Conservation (phyloP, 1,140 invertebrate genomes). For the Lamellibrachia luymesi region DNA sequence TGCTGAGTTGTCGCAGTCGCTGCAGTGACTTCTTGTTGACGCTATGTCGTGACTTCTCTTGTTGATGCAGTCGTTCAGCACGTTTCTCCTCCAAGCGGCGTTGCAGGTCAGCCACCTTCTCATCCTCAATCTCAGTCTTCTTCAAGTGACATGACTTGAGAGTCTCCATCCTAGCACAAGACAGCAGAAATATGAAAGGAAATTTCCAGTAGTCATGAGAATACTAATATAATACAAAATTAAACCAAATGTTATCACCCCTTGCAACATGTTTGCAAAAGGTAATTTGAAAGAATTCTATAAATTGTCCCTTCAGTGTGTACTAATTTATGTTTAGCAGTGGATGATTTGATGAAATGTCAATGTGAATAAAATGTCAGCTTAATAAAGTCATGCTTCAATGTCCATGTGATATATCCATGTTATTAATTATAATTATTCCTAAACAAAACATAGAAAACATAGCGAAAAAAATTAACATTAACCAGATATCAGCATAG, state of each 20-base stretch:
- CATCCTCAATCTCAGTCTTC: conserved; percentile 36
- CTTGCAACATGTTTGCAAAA: too few species aligned
- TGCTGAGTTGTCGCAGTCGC: conserved; percentile 37
- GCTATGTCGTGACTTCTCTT: conserved; percentile 33
- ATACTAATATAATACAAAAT: background rate
- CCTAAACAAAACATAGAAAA: too few species aligned
- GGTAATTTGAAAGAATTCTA: too few species aligned
- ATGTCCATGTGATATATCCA: background rate
- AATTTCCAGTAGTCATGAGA: too few species aligned
- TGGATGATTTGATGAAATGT: too few species aligned
- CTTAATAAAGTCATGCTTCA: background rate
- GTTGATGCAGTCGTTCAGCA: conserved; percentile 36
- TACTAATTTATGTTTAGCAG: background rate
- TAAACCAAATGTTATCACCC: background rate
- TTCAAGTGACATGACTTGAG: conserved; percentile 36
- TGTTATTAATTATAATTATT: background rate
- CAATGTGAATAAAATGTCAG: background rate
- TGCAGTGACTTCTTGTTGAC: conserved; percentile 32
- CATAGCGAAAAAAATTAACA: too few species aligned
- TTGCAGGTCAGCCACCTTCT: conserved; percentile 43
- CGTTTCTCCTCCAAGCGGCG: conserved; percentile 42
- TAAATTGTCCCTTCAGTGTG: too few species aligned
- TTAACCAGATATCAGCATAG: too few species aligned
- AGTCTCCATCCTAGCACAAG: conserved; percentile 40
- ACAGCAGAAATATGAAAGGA: background rate